A percentile compares a stretch with the other conserved stretches of the same genome.
Conservation (phyloP, 2,888 invertebrate genomes). For the Clivina fossor region DNA sequence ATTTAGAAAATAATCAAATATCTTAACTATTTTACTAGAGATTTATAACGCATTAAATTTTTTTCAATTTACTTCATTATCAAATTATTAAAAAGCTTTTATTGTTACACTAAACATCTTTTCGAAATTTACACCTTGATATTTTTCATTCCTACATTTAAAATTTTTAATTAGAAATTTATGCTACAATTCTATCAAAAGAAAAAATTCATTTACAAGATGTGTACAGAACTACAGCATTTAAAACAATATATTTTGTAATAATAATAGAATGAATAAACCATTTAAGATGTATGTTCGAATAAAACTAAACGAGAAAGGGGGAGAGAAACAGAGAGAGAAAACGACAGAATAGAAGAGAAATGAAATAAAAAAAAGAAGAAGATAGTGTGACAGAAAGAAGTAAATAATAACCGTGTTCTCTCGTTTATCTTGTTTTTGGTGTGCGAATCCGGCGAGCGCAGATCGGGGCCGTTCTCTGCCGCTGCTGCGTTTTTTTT, state of each 20-base stretch:
- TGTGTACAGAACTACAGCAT: not conserved
- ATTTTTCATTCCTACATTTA: too few species aligned
- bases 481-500: slow-evolving; percentile 33
- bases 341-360: not conserved
- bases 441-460: not conserved
- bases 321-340: not conserved
- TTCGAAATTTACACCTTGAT: too few species aligned
- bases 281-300: too few species aligned
- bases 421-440: too few species aligned
- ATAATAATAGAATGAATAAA: not conserved
- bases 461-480: not conserved
- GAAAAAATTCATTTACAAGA: not conserved
- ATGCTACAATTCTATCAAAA: too few species aligned
- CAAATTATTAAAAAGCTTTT: too few species aligned
- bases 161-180: too few species aligned
- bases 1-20: too few species aligned
- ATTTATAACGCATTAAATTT: too few species aligned
- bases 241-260: not conserved
- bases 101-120: too few species aligned
- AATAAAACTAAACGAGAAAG: not conserved
- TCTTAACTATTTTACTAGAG: too few species aligned
- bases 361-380: not conserved
- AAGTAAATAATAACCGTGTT: not conserved
- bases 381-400: not conserved
- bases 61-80: too few species aligned